Conservation (phyloP, 2,113 vertebrate species). For the Periophthalmus modestus region DNA sequence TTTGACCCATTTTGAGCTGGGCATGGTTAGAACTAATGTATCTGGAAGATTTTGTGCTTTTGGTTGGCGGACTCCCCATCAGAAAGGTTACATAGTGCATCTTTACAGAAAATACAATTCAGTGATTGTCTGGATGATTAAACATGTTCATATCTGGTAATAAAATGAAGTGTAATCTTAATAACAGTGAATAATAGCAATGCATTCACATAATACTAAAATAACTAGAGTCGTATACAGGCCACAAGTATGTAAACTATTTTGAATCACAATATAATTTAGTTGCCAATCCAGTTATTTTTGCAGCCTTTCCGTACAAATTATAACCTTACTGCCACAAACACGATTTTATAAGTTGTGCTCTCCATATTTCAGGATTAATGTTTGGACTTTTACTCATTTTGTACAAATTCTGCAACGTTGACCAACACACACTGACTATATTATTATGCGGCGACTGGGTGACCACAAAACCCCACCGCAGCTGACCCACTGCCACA, state of each 20-base stretch:
- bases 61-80: no score
- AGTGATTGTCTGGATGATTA: no score
- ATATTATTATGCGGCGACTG: constrained; percentile 49
- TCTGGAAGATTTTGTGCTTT: no score
- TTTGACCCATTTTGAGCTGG: no score
- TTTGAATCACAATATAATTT: neutral
- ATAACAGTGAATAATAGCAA: neutral
- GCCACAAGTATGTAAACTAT: neutral
- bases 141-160: neutral
- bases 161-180: neutral
- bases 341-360: neutral
- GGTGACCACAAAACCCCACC: constrained; percentile 39
- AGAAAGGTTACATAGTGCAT: no score
- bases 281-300: neutral
- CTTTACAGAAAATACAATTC: neutral
- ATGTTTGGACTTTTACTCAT: neutral
- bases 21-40: no score
- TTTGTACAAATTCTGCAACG: constrained; percentile 31
- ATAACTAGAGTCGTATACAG: neutral
- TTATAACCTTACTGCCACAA: neutral
- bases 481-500: constrained; percentile 41
- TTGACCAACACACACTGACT: constrained; percentile 33
- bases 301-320: neutral
- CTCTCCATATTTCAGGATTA: neutral
- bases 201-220: neutral